Evolutionary conservation across 1,140 invertebrate genomes (phyloP), one percentile per base, ranked within the genome.

Genomic region (Elysia chlorotica): DNA sequence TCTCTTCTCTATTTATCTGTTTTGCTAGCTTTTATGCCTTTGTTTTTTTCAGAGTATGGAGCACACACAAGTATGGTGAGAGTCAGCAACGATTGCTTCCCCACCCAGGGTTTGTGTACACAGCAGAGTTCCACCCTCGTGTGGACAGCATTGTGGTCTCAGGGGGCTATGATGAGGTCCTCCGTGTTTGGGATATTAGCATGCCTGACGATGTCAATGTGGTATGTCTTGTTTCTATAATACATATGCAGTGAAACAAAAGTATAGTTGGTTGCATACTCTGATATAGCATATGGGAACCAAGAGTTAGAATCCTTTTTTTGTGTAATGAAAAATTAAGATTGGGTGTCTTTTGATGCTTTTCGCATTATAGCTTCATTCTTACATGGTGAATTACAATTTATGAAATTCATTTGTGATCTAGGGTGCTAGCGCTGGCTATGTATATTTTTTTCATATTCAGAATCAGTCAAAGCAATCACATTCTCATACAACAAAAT

Each of bases 91-190:
- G 90, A 86, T 84, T 91, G 68, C 81, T 92, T 53, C 89, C 90
- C 28, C 92, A 93, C 85, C 91, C 92, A 21, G 89, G 89, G 0
- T 93, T 91, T 83, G 91, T 93, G 6, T 93, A 93, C 74, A 89
- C 87, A 69, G 89, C 89, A 1, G 89, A 89, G 87, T 92, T 91
- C 76, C 85, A 89, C 67, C 88, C 87, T 17, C 79, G 83, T 35
- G 82, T 87, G 6, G 76, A 84, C 33, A 81, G 76, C 25, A 81
- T 89, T 30, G 79, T 92, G 1, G 88, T 88, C 2, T 92, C 91
- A 2, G 91, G 91, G 14, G 91, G 91, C 76, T 92, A 90, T 79
- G 92, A 93, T 82, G 86, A 88, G 71, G 82, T 90, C 1, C 85
- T 91, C 4, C 84, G 92, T 66, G 83, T 92, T 21, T 93, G 92